Evolutionary conservation across 2,797 vertebrate genomes (phyloP).

Genomic region (Anniella stebbinsi): DNA sequence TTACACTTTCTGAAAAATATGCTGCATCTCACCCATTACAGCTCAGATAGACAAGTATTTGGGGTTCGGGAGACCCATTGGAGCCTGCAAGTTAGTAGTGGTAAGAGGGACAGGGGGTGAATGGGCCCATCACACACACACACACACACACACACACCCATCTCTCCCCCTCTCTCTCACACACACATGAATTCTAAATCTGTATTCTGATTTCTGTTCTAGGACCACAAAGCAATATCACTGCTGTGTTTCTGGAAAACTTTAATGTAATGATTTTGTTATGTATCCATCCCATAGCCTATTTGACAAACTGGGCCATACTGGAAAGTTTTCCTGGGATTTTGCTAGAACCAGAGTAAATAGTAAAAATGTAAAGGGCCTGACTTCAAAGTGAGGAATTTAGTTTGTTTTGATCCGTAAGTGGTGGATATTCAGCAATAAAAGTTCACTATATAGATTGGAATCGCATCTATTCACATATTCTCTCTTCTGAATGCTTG

Average conservation of each 20-base stretch:
- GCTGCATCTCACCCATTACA: neutral
- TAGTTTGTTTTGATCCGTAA: neutral
- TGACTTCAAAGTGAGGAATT: neutral
- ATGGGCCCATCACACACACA: too few relatives aligned
- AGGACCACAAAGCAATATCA: neutral
- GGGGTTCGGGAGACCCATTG: too few relatives aligned
- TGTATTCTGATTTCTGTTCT: neutral
- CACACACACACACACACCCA: too few relatives aligned
- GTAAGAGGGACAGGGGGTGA: too few relatives aligned
- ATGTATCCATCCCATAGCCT: neutral
- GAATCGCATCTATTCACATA: neutral
- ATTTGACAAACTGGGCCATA: neutral
- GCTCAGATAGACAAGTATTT: too few relatives aligned
- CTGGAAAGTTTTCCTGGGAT: neutral
- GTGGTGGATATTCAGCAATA: neutral
- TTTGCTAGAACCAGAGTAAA: neutral
- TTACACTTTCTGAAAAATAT: neutral
- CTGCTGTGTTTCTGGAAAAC: neutral
- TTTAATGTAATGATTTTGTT: neutral
- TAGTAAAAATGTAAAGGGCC: neutral
- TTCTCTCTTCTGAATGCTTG: neutral
- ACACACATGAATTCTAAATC: constrained; percentile 21
- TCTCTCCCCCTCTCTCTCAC: too few relatives aligned
- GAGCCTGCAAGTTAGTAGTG: too few relatives aligned
- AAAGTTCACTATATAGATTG: neutral